Base-by-base conservation (phyloP, 2,888 invertebrate genomes). In the Yponomeuta cagnagella region DNA sequence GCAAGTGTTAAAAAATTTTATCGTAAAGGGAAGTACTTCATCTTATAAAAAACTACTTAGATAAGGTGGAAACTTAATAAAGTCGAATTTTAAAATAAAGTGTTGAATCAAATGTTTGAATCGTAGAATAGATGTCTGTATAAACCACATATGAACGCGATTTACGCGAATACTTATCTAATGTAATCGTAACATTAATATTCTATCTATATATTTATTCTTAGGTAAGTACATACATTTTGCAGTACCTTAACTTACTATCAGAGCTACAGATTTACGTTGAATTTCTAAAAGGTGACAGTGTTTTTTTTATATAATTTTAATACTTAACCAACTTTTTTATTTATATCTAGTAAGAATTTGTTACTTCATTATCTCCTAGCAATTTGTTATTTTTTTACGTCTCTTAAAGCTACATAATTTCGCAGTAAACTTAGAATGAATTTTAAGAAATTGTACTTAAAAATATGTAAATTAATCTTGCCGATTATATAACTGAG, bases 401-500 rank as follows among this genome's bases (percentile, higher is more conserved):
- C 52, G 52, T 58, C 52, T 58, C 15, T 58, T 12, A 15, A 58
- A 43, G 5, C 52, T 58, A 58, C 52, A 43, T 63, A 63, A 63
- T 63, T n/a, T 63, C 30, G 43, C 43, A 58, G 65, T 65, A 65
- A 65, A 33, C 30, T 31, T 65, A 65, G 30, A 65, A 65, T 30
- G 33, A 65, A 65, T 70, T 48, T 23, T 70, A 66, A 68, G 43
- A 63, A 67, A 70, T 70, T 72, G 65, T 68, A 63, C 70, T 70
- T 63, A 70, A 69, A 70, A 70, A 3, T 70, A 63, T 63, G 37
- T 31, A 72, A 23, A 33, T 8, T 63, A 68, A 63, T 72, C 72
- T 72, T 72, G 72, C 72, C 72, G 70, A 69, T 52, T 71, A 69
- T 72, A 66, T 70, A 63, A 70, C 67, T 64, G 31, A 68, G 72